Base-by-base conservation (phyloP, 2,797 vertebrate species). In the Karalla daura region DNA sequence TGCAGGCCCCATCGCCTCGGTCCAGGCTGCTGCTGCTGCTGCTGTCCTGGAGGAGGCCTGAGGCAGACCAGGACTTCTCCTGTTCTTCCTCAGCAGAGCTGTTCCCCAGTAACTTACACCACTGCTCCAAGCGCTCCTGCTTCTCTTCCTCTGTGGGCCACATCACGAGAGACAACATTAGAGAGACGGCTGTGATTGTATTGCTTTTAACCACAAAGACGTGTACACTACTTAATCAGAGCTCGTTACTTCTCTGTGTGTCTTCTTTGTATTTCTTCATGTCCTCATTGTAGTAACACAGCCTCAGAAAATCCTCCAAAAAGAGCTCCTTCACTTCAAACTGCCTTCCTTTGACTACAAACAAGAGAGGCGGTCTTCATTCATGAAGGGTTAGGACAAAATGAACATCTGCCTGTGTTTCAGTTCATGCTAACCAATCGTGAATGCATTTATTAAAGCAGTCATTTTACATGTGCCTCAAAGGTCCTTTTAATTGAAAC, bases 251-350 rank as follows among this genome's bases (percentile, higher is more conserved):
- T 94, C 59, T 94, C 43, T 95, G 93, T 43, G 93, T 94, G 74
- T 97, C 95, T 51, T 94, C 95, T 75, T 91, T 93, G 86, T 95
- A 95, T 75, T 95, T 96, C 6, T 73, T 46, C 91, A 94, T 93
- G 73, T 95, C 94, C 78, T 94, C 95, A 54, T 91, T 95, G 70
- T 88, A 92, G 74, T 96, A 99, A 3, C 93, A 93, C 47, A 93
- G 93, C 85, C 88, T 92, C 83, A 99, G 91, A 80, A 98, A 90
- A 62, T 99, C 97, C 90, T 98, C 97, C 76, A 99, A 73, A 91
- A 96, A 99, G 79, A 97, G 77, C 70, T 96, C 94, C 75, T 95
- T 96, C 65, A 98, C 97, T 73, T 98, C 96, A 93, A 95, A 98
- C 33, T 92, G 95, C 81, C 93, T 93, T 81, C 96, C 97, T 87